A percentile compares a stretch with the other conserved stretches of the same genome.
These are phyloP conservation scores for Scaptodrosophila lebanonensis DNA, from an alignment of 1,140 invertebrate species.

Conservation along the genomic window DNA sequence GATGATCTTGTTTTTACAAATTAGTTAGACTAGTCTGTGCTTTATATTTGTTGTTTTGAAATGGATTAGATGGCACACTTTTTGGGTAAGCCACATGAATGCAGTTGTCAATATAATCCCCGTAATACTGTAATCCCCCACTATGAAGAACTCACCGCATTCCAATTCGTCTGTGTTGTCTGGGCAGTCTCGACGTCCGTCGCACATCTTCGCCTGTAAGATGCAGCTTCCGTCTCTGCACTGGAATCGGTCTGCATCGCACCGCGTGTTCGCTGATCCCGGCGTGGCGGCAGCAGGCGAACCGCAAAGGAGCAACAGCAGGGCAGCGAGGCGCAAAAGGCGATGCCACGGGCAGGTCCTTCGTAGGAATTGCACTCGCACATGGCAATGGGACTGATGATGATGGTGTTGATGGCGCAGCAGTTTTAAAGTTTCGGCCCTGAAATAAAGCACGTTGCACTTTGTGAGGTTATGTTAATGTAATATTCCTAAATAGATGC, in stretches of 20 bases:
- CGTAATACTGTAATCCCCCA: too few relatives aligned
- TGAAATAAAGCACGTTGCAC: neutral
- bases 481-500: too few relatives aligned
- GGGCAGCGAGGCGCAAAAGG: constrained; percentile 26
- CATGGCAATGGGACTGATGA: constrained; percentile 30
- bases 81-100: neutral
- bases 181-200: constrained; percentile 81
- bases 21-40: too few relatives aligned
- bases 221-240: constrained; percentile 82
- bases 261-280: constrained; percentile 58
- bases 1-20: too few relatives aligned
- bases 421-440: constrained; percentile 9
- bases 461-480: constrained; percentile 22
- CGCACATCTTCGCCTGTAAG: constrained; percentile 81
- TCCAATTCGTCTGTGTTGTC: constrained; percentile 83
- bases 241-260: constrained; percentile 58
- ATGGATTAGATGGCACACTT: too few relatives aligned
- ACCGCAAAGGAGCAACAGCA: constrained; percentile 52
- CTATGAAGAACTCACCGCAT: constrained; percentile 81
- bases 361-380: constrained; percentile 6
- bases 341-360: neutral
- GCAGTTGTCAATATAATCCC: neutral
- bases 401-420: too few relatives aligned
- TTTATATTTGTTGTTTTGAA: too few relatives aligned
- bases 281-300: constrained; percentile 47